A percentile compares a stretch with the other conserved stretches of the same genome.
phyloP scores from a whole-genome alignment of 1,140 invertebrate species.

The Helicoverpa zea region DNA sequence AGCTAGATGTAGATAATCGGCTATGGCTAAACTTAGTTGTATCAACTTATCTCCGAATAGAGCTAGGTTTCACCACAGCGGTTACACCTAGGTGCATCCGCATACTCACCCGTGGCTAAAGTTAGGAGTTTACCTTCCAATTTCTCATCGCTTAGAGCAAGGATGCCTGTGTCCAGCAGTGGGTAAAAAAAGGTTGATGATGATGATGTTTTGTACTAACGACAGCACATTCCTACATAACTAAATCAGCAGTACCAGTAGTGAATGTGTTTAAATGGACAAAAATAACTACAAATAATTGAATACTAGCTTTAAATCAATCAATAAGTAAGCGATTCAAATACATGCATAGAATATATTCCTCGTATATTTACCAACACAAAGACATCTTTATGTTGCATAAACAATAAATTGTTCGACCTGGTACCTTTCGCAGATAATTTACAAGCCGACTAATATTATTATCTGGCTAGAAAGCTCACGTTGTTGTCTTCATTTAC shows the following conservation, averaged over 20 bases:
- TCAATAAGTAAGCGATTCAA: background rate
- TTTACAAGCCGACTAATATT: conserved; percentile 19
- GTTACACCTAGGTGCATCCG: too few relatives aligned
- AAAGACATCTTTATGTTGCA: conserved; percentile 11
- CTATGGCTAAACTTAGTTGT: too few relatives aligned
- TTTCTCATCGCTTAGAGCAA: too few relatives aligned
- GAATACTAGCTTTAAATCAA: background rate
- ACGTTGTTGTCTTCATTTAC: conserved; percentile 14
- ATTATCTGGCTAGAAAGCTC: conserved; percentile 24
- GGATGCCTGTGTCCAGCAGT: too few relatives aligned
- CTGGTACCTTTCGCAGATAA: background rate
- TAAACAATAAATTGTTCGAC: conserved; percentile 1
- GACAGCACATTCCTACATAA: background rate
- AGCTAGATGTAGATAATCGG: too few relatives aligned
- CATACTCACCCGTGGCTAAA: too few relatives aligned
- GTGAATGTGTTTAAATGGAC: too few relatives aligned
- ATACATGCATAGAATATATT: conserved; percentile 17
- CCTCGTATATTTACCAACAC: background rate
- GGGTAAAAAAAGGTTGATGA: too few relatives aligned
- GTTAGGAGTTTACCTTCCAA: too few relatives aligned
- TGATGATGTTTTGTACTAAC: background rate
- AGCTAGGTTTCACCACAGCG: too few relatives aligned
- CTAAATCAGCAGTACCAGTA: background rate
- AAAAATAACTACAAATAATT: too few relatives aligned
- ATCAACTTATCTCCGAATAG: too few relatives aligned